Conservation (phyloP, 2,113 vertebrate species). For the Grammomys dolichurus region DNA sequence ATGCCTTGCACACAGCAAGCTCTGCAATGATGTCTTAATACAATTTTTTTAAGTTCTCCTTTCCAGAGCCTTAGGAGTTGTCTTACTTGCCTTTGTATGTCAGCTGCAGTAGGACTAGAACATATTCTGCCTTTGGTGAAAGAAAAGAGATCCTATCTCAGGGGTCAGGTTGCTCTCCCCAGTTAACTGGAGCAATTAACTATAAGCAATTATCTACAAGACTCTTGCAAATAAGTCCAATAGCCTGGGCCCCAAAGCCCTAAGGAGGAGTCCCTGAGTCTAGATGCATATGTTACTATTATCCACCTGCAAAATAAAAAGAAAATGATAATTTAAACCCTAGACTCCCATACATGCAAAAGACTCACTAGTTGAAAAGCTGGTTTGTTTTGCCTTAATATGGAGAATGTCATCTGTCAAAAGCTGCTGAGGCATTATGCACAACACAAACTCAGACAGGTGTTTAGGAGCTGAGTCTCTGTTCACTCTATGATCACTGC, state of each 20-base stretch:
- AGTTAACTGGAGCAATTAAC: constrained; percentile 37
- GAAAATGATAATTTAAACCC: neutral
- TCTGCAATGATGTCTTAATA: constrained; percentile 42
- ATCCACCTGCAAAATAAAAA: neutral
- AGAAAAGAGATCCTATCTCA: constrained; percentile 23
- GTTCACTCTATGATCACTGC: neutral
- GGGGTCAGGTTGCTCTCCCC: neutral
- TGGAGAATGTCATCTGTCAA: constrained; percentile 5
- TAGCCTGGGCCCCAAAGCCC: neutral
- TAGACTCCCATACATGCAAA: neutral
- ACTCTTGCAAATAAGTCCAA: neutral
- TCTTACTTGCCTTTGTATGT: constrained; percentile 37
- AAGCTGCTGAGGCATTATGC: neutral
- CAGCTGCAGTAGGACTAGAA: neutral
- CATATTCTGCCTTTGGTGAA: constrained; percentile 31
- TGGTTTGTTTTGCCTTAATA: constrained; percentile 42
- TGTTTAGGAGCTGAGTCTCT: constrained; percentile 41
- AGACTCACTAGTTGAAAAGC: constrained; percentile 35
- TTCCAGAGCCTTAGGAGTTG: constrained; percentile 15
- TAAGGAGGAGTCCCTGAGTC: neutral
- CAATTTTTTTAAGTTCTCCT: constrained; percentile 36
- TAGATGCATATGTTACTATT: neutral
- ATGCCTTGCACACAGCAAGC: neutral
- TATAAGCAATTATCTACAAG: neutral
- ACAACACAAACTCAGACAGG: constrained; percentile 40